These are phyloP conservation scores for Drosophila mayaguana DNA, from an alignment of 2,888 invertebrate genomes.

Conservation along the genomic window DNA sequence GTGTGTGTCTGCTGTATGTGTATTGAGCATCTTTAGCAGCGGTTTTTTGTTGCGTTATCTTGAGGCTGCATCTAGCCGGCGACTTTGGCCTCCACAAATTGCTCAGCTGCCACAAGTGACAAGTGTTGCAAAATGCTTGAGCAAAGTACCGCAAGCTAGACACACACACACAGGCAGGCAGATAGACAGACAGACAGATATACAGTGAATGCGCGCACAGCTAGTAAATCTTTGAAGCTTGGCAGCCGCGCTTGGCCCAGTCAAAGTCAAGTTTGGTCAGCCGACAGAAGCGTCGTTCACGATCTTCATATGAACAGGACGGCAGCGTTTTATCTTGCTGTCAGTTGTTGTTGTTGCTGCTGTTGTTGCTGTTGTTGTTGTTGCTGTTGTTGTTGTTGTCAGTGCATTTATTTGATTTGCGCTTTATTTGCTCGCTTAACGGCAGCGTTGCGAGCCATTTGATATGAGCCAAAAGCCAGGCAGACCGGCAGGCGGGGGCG, in stretches of 20 bases:
- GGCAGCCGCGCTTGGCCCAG: slow-evolving; percentile 41
- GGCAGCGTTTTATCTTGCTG: slow-evolving; percentile 54
- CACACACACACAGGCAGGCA: slow-evolving; percentile 21
- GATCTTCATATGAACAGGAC: slow-evolving; percentile 38
- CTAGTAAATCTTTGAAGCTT: slow-evolving; percentile 45
- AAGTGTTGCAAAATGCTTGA: slow-evolving; percentile 64
- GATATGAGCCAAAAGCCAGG: slow-evolving; percentile 42
- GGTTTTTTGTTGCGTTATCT: slow-evolving; percentile 28
- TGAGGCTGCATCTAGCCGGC: slow-evolving; percentile 26
- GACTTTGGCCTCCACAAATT: slow-evolving; percentile 47
- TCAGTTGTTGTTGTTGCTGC: slow-evolving; percentile 16
- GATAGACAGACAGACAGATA: not conserved
- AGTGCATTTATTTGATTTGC: slow-evolving; percentile 64
- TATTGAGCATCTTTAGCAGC: slow-evolving; percentile 9
- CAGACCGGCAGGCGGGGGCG: not conserved
- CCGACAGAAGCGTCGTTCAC: slow-evolving; percentile 56
- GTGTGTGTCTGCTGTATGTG: not conserved
- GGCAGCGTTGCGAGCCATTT: slow-evolving; percentile 35
- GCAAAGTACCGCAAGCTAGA: slow-evolving; percentile 47
- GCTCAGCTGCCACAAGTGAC: slow-evolving; percentile 60
- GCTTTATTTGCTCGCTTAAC: slow-evolving; percentile 59
- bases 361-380: not conserved
- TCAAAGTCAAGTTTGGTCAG: slow-evolving; percentile 68
- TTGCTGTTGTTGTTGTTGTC: slow-evolving; percentile 21
- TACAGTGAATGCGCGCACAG: slow-evolving; percentile 17